Conservation (phyloP, 2,113 vertebrate species). For the Prolemur simus region DNA sequence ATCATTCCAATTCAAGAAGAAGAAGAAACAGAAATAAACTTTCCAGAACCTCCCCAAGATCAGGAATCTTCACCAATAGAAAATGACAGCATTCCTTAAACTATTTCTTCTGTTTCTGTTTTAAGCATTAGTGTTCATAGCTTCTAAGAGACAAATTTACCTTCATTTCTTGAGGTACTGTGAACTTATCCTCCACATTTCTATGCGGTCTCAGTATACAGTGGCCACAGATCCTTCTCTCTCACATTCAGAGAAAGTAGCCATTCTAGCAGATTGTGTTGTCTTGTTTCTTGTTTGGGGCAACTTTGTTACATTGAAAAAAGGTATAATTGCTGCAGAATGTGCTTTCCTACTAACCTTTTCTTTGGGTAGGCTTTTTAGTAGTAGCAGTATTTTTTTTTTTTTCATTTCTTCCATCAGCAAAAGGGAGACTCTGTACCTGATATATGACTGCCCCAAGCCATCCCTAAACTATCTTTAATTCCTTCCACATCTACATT, state of each 20-base stretch:
- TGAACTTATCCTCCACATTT: not conserved
- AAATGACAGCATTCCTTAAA: slow-evolving; percentile 38
- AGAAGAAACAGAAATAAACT: slow-evolving; percentile 59
- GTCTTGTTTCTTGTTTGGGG: not conserved
- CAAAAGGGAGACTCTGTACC: not conserved
- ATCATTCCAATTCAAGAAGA: slow-evolving; percentile 72
- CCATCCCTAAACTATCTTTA: not conserved
- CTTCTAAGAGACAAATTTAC: not conserved
- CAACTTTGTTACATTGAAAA: not conserved
- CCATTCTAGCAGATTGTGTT: not conserved
- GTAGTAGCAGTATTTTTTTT: not conserved
- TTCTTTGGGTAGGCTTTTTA: not conserved
- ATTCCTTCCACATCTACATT: not conserved
- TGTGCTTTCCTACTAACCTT: not conserved
- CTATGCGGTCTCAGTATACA: not conserved
- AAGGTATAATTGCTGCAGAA: not conserved
- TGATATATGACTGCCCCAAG: not conserved
- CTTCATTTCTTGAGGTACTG: not conserved
- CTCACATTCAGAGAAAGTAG: not conserved
- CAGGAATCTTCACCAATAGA: slow-evolving; percentile 47
- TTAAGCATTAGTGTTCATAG: not conserved
- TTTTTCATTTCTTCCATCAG: not conserved
- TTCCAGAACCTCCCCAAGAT: slow-evolving; percentile 72
- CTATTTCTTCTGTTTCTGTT: not conserved
- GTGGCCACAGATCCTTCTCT: not conserved